phyloP scores from a whole-genome alignment of 2,888 invertebrate genomes.

The Dione vanillae region DNA sequence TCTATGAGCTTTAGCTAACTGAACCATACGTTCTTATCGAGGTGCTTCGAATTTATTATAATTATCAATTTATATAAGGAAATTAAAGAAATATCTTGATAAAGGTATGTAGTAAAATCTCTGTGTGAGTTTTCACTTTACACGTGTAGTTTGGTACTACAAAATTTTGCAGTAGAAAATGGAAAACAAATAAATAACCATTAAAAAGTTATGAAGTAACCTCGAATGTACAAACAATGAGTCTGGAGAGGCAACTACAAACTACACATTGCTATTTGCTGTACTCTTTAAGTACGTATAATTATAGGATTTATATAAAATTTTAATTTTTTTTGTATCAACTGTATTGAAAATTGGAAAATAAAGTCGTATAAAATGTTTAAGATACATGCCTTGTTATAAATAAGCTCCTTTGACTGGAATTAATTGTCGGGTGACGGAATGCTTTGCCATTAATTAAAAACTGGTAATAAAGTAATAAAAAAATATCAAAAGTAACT shows the following conservation, averaged over 20 bases:
- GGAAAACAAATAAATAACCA: slow-evolving; percentile 10
- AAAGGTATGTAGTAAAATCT: background rate
- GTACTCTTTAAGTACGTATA: background rate
- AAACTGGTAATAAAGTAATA: no score
- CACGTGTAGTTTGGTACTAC: background rate
- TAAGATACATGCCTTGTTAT: no score
- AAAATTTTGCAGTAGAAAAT: slow-evolving; percentile 1
- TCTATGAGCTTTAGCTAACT: no score
- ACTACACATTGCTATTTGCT: background rate
- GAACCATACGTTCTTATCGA: no score
- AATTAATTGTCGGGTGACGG: no score
- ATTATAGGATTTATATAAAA: background rate
- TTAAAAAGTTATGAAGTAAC: slow-evolving; percentile 18
- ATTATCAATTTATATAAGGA: no score
- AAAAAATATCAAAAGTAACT: no score
- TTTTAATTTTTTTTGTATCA: background rate
- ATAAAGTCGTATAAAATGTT: no score
- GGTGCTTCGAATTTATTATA: no score
- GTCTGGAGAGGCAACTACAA: slow-evolving; percentile 8
- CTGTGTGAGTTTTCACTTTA: background rate
- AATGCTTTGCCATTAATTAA: no score
- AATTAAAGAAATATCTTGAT: background rate
- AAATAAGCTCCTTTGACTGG: no score
- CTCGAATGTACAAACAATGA: slow-evolving; percentile 8
- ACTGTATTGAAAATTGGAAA: background rate